Base-by-base conservation (phyloP, 1,140 invertebrate genomes). In the Mylabris phalerata region DNA sequence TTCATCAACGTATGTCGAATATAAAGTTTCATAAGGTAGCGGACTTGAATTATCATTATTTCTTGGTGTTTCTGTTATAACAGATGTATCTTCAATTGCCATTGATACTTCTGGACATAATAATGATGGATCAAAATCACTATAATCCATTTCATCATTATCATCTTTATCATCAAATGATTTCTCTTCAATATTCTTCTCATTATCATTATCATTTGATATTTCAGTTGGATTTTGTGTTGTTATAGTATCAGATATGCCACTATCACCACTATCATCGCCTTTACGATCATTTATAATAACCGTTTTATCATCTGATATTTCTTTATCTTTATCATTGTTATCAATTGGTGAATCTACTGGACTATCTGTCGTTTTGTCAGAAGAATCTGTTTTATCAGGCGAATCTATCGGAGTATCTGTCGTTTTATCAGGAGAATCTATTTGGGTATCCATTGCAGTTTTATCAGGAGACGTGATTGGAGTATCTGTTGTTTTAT, bases 21-120 rank as follows among this genome's bases (percentile, higher is more conserved):
- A 69, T 38, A 63, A 57, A 7, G 67, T 56, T 41, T 65, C 62
- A 50, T 63, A 69, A 9, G 59, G 60, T n/a, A 66, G 61, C 7
- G 64, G 62, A 55, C 64, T 61, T 13, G 49, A 55, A 39, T 39
- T 62, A 67, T 62, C 51, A 49, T 57, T 63, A 32, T 59, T 61
- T 19, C 62, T 50, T 6, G 25, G 2, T 55, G 19, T 19, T 19
- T 9, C 38, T n/a, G 24, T 59, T 4, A 64, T 52, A 52, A 69
- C 67, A 13, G 64, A 57, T 13, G 59, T 57, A 51, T 69, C 67
- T 49, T 69, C 67, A 9, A 69, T 60, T 59, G 64, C 67, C 67
- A 69, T 69, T 11, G 67, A 64, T 9, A 69, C 60, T 48, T 69
- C 67, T 46, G 67, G 67, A 57, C 66, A 67, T 5, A 69, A 55